These are phyloP conservation scores for Pseudoips prasinana DNA, from an alignment of 2,888 invertebrate genomes.

Conservation along the genomic window DNA sequence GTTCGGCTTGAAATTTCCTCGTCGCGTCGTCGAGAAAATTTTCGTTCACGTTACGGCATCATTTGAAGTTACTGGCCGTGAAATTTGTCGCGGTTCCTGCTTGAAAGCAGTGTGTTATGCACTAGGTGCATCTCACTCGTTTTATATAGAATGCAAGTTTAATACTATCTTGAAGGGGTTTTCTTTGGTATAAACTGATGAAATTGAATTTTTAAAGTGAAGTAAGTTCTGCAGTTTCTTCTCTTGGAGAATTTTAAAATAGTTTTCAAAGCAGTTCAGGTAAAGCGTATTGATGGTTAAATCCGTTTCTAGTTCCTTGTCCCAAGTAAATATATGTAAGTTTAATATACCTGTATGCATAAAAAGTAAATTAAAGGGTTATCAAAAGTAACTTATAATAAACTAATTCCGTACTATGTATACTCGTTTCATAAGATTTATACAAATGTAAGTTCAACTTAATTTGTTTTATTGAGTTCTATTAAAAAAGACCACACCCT, in stretches of 20 bases:
- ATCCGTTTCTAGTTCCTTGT: too few relatives aligned
- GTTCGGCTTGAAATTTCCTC: slow-evolving; percentile 65
- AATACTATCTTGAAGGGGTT: slow-evolving; percentile 31
- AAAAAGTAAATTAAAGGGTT: too few relatives aligned
- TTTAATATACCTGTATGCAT: too few relatives aligned
- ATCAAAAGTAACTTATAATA: too few relatives aligned
- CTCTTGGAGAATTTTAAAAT: slow-evolving; percentile 7
- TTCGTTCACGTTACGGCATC: slow-evolving; percentile 57
- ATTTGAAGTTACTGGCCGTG: slow-evolving; percentile 64
- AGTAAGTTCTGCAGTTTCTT: background rate
- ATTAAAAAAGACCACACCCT: too few relatives aligned
- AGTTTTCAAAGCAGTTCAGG: background rate
- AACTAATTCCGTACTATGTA: too few relatives aligned
- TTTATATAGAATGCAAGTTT: slow-evolving; percentile 38
- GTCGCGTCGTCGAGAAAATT: slow-evolving; percentile 56
- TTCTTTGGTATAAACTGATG: slow-evolving; percentile 22
- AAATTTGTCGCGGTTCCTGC: slow-evolving; percentile 68
- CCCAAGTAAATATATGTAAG: too few relatives aligned
- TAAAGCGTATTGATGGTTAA: background rate
- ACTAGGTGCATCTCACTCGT: slow-evolving; percentile 42
- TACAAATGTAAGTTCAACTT: too few relatives aligned
- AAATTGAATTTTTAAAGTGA: slow-evolving; percentile 28
- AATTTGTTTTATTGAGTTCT: too few relatives aligned
- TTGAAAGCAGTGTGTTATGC: slow-evolving; percentile 38
- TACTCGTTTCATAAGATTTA: too few relatives aligned